Evolutionary conservation across 2,113 vertebrate genomes (phyloP).

Genomic region (Hydropotes inermis): DNA sequence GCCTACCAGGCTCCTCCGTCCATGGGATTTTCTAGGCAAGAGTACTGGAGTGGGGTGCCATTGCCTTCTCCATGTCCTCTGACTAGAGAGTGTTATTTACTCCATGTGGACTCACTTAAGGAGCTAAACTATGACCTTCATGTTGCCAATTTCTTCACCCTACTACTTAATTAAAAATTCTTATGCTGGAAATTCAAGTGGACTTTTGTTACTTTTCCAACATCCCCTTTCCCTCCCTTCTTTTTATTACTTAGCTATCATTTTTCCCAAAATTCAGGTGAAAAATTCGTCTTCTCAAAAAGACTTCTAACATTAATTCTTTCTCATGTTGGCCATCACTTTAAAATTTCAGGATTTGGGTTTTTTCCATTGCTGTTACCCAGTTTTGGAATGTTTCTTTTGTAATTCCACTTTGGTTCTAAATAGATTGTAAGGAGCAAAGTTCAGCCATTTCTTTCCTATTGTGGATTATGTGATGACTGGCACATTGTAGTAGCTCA

Average conservation of each 20-base stretch:
- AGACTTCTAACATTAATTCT: neutral
- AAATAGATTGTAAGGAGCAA: neutral
- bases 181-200: neutral
- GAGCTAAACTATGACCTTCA: neutral
- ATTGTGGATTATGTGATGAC: neutral
- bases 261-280: neutral
- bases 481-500: neutral
- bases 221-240: neutral
- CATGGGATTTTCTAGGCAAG: too few species aligned
- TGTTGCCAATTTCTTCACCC: neutral
- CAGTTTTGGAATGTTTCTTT: neutral
- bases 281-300: neutral
- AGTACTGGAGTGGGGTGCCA: too few species aligned
- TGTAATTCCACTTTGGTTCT: neutral
- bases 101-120: neutral
- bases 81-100: neutral
- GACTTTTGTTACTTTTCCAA: neutral
- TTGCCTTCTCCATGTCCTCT: neutral
- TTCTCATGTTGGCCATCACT: neutral
- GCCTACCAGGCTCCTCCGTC: too few species aligned
- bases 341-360: neutral
- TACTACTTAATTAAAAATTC: neutral
- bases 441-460: neutral
- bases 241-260: neutral
- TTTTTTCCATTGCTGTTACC: neutral